Evolutionary conservation across 2,797 vertebrate species (phyloP), one percentile per base, ranked within the genome.

Genomic region (Alfaro cultratus): DNA sequence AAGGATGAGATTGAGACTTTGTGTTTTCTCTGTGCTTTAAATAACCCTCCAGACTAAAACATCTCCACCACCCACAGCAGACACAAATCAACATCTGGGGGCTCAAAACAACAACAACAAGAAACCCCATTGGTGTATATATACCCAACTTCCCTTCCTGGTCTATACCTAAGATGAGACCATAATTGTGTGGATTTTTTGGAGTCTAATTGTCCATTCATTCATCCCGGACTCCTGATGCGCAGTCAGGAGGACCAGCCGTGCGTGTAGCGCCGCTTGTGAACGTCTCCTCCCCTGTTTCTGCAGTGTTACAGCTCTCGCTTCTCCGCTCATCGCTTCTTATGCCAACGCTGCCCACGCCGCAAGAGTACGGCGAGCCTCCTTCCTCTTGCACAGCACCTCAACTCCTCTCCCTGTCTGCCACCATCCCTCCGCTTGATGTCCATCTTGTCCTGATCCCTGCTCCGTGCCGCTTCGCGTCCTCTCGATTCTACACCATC

Each of bases 261-360:
- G 88, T 92, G 92, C 89, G 92, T 89, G 89, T 83, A 76, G 88
- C 89, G 79, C 86, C 85, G 92, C 80, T 85, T 53, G 70, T 84
- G 81, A 86, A 92, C 93, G 93, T 92, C 92, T 93, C 94, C 94
- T 94, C 93, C 94, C 93, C 93, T 93, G 93, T 92, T 90, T 93
- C 94, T 94, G 94, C 94, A 92, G 94, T 93, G 88, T 92, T 92
- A 81, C 90, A 83, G 91, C 85, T 91, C 84, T 78, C 81, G 83
- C 85, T 87, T 87, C 86, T 85, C 89, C 85, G 87, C 85, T 55
- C 91, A 85, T 89, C 88, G 90, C 47, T 78, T 75, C 87, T 86
- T 87, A 87, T 89, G 91, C 91, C 91, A 93, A 83, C 53, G 89
- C 90, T 89, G 92, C 81, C 88, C 92, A 89, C 91, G 86, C 84